phyloP scores from a whole-genome alignment of 2,888 invertebrate species.

The Parnassius glacialis region DNA sequence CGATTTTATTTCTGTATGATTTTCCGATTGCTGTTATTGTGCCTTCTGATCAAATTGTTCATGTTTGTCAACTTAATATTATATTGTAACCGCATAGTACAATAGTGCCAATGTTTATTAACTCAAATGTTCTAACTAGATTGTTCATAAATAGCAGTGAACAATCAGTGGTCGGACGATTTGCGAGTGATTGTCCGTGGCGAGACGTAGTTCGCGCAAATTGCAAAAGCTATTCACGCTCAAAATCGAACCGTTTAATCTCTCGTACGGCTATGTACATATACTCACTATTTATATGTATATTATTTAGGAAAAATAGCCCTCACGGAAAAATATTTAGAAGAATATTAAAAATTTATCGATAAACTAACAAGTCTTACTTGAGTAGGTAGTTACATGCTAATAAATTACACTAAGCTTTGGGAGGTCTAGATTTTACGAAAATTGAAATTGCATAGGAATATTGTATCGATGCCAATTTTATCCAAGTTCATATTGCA shows the following conservation, averaged over 20 bases:
- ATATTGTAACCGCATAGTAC: slow-evolving; percentile 3
- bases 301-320: too few relatives aligned
- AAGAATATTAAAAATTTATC: too few relatives aligned
- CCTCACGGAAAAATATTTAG: too few relatives aligned
- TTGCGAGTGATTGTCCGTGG: slow-evolving; percentile 75
- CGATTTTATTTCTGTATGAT: too few relatives aligned
- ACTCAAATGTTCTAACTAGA: slow-evolving; percentile 39
- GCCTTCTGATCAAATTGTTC: background rate
- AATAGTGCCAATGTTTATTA: slow-evolving; percentile 2
- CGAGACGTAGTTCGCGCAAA: slow-evolving; percentile 65
- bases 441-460: slow-evolving; percentile 68
- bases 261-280: too few relatives aligned
- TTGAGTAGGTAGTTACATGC: too few relatives aligned
- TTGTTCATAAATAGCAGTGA: slow-evolving; percentile 75
- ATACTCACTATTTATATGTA: too few relatives aligned
- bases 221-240: slow-evolving; percentile 59
- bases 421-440: slow-evolving; percentile 57
- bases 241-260: slow-evolving; percentile 54
- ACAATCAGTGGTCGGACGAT: slow-evolving; percentile 73
- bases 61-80: background rate
- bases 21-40: too few relatives aligned
- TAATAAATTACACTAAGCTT: too few relatives aligned
- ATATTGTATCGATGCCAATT: slow-evolving; percentile 74
- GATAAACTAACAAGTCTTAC: slow-evolving; percentile 8
- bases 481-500: slow-evolving; percentile 72